Conservation (phyloP, 2,797 vertebrate species). For the Australoheros facetus region DNA sequence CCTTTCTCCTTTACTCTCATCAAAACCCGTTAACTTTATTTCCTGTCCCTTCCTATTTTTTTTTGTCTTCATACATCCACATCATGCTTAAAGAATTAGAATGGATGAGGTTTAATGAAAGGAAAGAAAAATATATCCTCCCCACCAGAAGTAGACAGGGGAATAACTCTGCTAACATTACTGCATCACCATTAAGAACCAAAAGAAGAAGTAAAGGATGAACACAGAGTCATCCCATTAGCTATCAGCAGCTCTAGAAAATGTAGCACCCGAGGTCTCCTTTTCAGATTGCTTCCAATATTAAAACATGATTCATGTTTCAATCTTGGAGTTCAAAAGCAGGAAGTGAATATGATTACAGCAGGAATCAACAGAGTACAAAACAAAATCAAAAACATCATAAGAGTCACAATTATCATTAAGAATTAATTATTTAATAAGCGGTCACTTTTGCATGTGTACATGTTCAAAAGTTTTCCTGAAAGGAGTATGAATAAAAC, state of each 20-base stretch:
- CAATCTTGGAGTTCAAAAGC: conserved; percentile 12
- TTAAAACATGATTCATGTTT: conserved; percentile 51
- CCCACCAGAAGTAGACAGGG: conserved; percentile 23
- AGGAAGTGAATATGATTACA: conserved; percentile 25
- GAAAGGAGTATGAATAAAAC: conserved; percentile 52
- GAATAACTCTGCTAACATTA: conserved; percentile 9
- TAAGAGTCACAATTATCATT: conserved; percentile 35
- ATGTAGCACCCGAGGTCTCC: conserved; percentile 45
- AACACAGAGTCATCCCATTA: conserved; percentile 16
- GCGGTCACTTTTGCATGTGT: conserved; percentile 19
- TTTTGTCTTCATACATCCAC: background rate
- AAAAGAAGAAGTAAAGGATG: conserved; percentile 24
- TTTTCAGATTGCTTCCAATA: conserved; percentile 43
- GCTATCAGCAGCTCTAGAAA: conserved; percentile 42
- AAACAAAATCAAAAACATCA: conserved; percentile 29
- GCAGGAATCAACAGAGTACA: background rate
- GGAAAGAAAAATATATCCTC: conserved; percentile 34
- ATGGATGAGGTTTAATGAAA: conserved; percentile 35
- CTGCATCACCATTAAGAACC: conserved; percentile 14
- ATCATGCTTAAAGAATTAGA: conserved; percentile 21
- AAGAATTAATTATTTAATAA: conserved; percentile 38
- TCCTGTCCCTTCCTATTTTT: conserved; percentile 2
- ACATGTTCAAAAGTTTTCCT: conserved; percentile 18
- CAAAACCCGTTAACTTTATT: conserved; percentile 50
- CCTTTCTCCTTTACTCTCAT: conserved; percentile 32